Base-by-base conservation (phyloP, 2,797 vertebrate genomes). In the Xenopus petersii region DNA sequence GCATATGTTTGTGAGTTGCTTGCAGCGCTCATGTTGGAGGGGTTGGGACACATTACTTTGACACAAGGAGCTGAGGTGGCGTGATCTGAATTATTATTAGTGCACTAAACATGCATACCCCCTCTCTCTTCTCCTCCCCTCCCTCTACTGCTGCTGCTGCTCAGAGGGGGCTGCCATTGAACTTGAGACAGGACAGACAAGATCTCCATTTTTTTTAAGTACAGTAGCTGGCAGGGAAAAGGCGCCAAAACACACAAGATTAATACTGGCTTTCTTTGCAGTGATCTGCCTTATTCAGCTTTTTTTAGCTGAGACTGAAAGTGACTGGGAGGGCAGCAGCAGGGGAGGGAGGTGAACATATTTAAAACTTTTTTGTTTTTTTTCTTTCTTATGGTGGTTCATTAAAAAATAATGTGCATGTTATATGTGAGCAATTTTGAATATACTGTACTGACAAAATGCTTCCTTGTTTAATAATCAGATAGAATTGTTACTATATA, bases 31-130 rank as follows among this genome's bases (percentile, higher is more conserved):
- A 84, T 88, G 87, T 85, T 86, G 85, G 83, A 86, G 89, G 89
- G 91, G 90, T 89, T 75, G 65, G 84, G 87, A 89, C 87, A 88
- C 87, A 91, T 81, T 80, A 87, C 90, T 93, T 91, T 91, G 91
- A 93, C 91, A 93, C 91, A 86, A 89, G 88, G 91, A 90, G 90
- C 88, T 84, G 83, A 87, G 88, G 88, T 91, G 90, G 90, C 85
- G 91, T 93, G 92, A 91, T 90, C 85, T 82, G 91, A 92, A 93
- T 93, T 90, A 89, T 87, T 92, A 91, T 92, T 86, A 91, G 86
- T 83, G 85, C 87, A 84, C 13, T 86, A 92, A 89, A 85, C 89
- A 89, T 85, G 87, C 86, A 82, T 86, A 84, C 21, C 86, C 86
- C 79, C 15, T 59, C 55, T 84, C 72, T 80, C 74, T 83, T 82